phyloP scores from a whole-genome alignment of 2,113 vertebrate species.

The Urocitellus parryii region DNA sequence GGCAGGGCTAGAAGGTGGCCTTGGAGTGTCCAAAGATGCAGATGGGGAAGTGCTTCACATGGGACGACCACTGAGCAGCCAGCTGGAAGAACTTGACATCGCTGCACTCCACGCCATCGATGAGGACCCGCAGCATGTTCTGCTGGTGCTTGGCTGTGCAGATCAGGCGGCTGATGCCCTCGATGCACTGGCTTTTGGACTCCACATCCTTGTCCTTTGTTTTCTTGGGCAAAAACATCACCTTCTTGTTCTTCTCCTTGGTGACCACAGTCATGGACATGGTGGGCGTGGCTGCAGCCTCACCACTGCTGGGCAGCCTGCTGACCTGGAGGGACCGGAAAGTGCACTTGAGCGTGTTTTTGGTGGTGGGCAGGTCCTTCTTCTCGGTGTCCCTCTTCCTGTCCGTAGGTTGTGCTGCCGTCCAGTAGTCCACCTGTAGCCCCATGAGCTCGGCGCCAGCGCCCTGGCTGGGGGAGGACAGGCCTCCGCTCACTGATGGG shows the following conservation, averaged over 20 bases:
- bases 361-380: constrained; percentile 93
- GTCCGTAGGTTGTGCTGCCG: constrained; percentile 88
- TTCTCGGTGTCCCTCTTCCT: constrained; percentile 96
- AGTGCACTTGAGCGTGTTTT: constrained; percentile 98
- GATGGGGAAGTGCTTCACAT: constrained; percentile 98
- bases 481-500: constrained; percentile 94
- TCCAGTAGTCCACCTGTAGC: constrained; percentile 99
- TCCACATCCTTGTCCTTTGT: constrained; percentile 97
- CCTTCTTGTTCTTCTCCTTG: constrained; percentile 99
- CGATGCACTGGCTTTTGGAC: constrained; percentile 97
- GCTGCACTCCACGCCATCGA: constrained; percentile 98
- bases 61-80: constrained; percentile 98
- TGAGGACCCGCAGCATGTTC: constrained; percentile 97
- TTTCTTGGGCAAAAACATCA: constrained; percentile 99
- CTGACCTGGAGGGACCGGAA: constrained; percentile 99
- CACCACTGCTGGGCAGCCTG: constrained; percentile 93
- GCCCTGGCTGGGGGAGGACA: constrained; percentile 90
- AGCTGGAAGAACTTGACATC: constrained; percentile 99
- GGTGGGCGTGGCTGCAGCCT: constrained; percentile 89
- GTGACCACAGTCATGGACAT: constrained; percentile 99
- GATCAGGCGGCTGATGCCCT: constrained; percentile 98
- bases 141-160: constrained; percentile 99
- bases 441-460: constrained; percentile 95
- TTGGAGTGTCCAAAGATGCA: constrained; percentile 97
- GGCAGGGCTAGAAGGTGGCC: constrained; percentile 90